Base-by-base conservation (phyloP, 2,113 vertebrate genomes). In the Chelonoidis abingdonii region DNA sequence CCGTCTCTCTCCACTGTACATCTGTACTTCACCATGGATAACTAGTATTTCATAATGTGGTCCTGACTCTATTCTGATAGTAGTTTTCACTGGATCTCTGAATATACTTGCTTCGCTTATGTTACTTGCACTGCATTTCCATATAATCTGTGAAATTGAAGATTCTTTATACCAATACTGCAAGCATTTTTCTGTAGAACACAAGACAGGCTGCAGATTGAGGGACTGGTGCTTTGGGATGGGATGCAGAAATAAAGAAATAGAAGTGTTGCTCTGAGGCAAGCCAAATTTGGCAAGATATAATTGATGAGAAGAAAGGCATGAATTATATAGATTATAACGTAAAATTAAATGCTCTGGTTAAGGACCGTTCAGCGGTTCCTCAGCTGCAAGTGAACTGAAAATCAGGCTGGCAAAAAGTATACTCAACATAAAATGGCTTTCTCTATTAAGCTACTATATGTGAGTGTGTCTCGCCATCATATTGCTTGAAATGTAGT, bases 181-280 rank as follows among this genome's bases (percentile, higher is more conserved):
- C 17, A 80, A 80, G 79, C 49, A 53, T 35, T 80, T n/a, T 19
- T 52, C 49, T 80, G 8, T 52, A 89, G 44, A 94, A 83, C 90
- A 86, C 89, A 92, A 93, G 93, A 93, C 83, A 83, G 35, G 84
- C 93, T 90, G 25, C 0, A 0, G 17, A 80, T 80, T 90, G 80
- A 83, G 80, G 83, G 80, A 75, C 87, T 92, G 25, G 16, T 89
- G 29, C 83, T 97, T 96, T 38, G 22, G 38, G 87, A 86, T 29
- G 87, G 52, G 92, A 92, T 94, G 82, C 89, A 92, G 92, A 93
- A 95, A 65, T 91, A 88, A 86, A 83, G 81, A 86, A 92, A 88
- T 72, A 83, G 16, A 87, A 89, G 69, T 56, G 89, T 24, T 29
- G 6, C 91, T 93, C 50, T 86, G 31, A 94, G 78, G 44, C 80